Base-by-base conservation (phyloP, 2,888 invertebrate species). In the Dromius quadrimaculatus region DNA sequence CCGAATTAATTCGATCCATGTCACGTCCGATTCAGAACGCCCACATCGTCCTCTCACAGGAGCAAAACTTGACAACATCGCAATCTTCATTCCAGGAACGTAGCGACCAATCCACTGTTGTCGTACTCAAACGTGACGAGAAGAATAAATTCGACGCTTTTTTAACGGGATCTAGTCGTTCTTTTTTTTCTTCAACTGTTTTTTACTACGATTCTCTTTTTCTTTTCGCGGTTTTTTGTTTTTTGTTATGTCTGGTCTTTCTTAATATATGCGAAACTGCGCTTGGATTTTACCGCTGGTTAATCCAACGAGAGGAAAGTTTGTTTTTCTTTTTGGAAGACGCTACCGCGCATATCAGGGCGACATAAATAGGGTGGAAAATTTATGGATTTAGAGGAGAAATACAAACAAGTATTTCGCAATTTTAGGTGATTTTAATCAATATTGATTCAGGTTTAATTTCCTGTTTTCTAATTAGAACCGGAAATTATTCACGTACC, bases 41-140 rank as follows among this genome's bases (percentile, higher is more conserved):
- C 47, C 47, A 19, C 47, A 20, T 47, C 8, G 20, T 22, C 47
- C 19, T 22, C 22, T 43, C 19, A 6, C 43, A 43, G 19, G 17
- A 43, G 17, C 43, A 19, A 17, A 9, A 19, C 19, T 32, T 36
- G 59, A 36, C 59, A 59, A 59, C 59, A 11, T 3, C 50, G 50
- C 28, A 28, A 54, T 54, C 59, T 59, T 59, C 59, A 59, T 59
- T 59, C 59, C 59, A 6, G 15, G 36, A 59, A 59, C 59, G 59
- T 59, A 34, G 20, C 2, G 19, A 19, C 59, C 59, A 36, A 36
- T 59, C 59, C 59, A 59, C 36, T 17, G 57, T 57, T 57, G 47
- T 22, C 34, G 59, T 19, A 19, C 19, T n/a, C 34, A 38, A 5
- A 57, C 57, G 57, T 59, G 59, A 13, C 20, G 36, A 20, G 15